Evolutionary conservation across 2,113 vertebrate genomes (phyloP), one percentile per base, ranked within the genome.

Genomic region (Noturus placidus): DNA sequence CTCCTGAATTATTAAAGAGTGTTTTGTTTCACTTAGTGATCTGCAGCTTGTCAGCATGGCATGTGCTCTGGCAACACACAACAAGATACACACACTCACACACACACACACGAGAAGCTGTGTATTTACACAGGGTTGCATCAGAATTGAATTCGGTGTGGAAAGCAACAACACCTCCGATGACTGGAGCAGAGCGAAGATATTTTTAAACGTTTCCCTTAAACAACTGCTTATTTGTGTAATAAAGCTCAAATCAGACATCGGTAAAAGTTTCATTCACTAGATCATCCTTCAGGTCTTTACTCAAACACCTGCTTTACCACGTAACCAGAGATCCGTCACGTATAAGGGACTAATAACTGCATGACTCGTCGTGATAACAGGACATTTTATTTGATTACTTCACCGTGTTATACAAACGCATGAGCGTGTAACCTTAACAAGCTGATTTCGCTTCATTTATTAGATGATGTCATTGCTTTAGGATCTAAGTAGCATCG

Each of bases 1-100:
- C 17, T n/a, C 56, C 35, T 91, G 86, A 91, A 91, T 91, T 91
- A 89, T 91, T 91, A 91, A 91, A 86, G 56, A 88, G 76, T 91
- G 84, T 89, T 91, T 91, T 91, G 89, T 90, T 91, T 85, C 90
- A 91, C 87, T 91, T 91, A 89, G 89, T 86, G 89, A 91, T 88
- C 85, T 50, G 80, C 89, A 86, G 82, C 87, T 88, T 88, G 87
- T 89, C 84, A 87, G 88, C 76, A 80, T 84, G 74, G 81, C 87
- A 79, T 86, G 77, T 65, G 70, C 59, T 84, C 76, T 84, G 82
- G 63, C 83, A 90, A 86, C 50, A 89, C 50, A 88, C 87, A 86
- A 83, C 56, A 54, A 80, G 19, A 67, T 65, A 89, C 80, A 82
- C 30, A 86, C 74, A 88, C n/a, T 59, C 78, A 86, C 52, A 80